Base-by-base conservation (phyloP, 2,888 invertebrate genomes). In the Xanthorhoe spadicearia region DNA sequence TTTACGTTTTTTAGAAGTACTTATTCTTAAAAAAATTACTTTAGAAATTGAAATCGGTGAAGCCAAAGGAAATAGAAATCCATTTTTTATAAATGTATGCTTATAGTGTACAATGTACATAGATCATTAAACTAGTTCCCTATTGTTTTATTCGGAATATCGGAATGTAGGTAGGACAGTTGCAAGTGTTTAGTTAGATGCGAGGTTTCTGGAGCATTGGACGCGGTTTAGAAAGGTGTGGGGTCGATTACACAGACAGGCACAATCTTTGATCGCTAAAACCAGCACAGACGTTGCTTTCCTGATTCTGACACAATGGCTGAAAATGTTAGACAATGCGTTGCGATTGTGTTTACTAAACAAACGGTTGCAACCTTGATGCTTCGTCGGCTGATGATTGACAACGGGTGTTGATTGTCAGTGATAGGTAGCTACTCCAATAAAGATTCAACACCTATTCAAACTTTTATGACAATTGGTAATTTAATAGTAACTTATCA, bases 341-440 rank as follows among this genome's bases (percentile, higher is more conserved):
- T 72, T 77, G 77, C 76, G 81, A 80, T 80, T 73, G 78, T 83
- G 78, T 83, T 83, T 84, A 82, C 81, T 77, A 83, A 86, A 83
- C 77, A 83, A 78, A 79, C 75, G 74, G 68, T 61, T 64, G 65
- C 78, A 83, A 77, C 85, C 84, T 86, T 83, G 84, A 73, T 71
- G 80, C 75, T 70, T 53, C 35, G 57, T 35, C 48, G 48, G 19
- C 51, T 52, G 52, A 46, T 57, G 18, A 17, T 51, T 63, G 13
- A 58, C 10, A n/a, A 43, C 43, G 10, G 32, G 32, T 35, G 23
- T 15, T 53, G 28, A 32, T 53, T 59, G 51, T 23, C 35, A 35
- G 15, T 1, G 15, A 17, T 48, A n/a, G n/a, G n/a, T n/a, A n/a
- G n/a, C n/a, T n/a, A 48, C 13, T 43, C 9, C 2, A 10, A 43